Base-by-base conservation (phyloP, 2,797 vertebrate genomes). In the Clarias platycephalus region DNA sequence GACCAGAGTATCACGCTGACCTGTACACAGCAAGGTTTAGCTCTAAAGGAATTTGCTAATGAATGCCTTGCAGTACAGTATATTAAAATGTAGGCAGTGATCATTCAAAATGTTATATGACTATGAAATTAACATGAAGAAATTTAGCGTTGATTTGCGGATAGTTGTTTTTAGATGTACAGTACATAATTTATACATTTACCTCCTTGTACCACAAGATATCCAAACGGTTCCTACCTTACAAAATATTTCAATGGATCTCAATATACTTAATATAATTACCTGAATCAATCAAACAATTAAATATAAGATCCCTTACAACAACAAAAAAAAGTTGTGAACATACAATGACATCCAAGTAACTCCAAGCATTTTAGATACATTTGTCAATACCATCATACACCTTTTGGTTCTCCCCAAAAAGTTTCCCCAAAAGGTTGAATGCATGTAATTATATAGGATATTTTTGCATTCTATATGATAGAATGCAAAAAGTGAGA, bases 1-100 rank as follows among this genome's bases (percentile, higher is more conserved):
- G 58, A 28, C 57, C 57, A 81, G 22, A 40, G 49, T 28, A 62
- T 71, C 72, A 60, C 20, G 6, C 31, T 49, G 81, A 66, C 86
- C 60, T 58, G 37, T 55, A 67, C 34, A 40, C 31, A 75, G 82
- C n/a, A 49, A 34, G 18, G 31, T 68, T 75, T 75, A 58, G 64
- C 58, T 28, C 18, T 31, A 40, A 66, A 44, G 26, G 4, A 55
- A 67, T 63, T 37, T 77, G 31, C 68, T 76, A 13, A 81, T 3
- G 2, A 57, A 60, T 60, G 49, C 22, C 31, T 58, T 15, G 20
- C 2, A 75, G 31, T 10, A 26, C 62, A 77, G 62, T 67, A 12
- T 67, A 64, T 28, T 37, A 8, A 53, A 49, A 62, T 49, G 1
- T 20, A 5, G 0, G 4, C 8, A 80, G 37, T 80, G 40, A 44